Percentiles rank a stretch among this genome's conserved stretches.
Evolutionary conservation across 2,888 invertebrate species (phyloP).

Genomic region (Tachystola acroxantha): DNA sequence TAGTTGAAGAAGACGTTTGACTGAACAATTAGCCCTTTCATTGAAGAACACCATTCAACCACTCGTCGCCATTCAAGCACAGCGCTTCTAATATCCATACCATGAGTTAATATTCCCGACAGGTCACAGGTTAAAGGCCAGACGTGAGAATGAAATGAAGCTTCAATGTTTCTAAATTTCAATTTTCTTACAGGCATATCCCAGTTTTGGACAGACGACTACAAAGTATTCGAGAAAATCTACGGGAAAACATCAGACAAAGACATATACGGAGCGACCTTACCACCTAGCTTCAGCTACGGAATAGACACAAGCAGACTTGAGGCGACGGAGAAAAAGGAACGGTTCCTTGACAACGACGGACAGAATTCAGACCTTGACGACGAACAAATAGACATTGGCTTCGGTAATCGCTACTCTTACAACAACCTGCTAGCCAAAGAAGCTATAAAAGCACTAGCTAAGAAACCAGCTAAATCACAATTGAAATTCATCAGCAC

Average conservation of each 20-base stretch:
- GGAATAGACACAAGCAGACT: slow-evolving; percentile 20
- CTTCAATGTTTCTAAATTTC: no score
- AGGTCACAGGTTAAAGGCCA: no score
- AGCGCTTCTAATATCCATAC: no score
- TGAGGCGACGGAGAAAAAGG: slow-evolving; percentile 47
- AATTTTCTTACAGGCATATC: slow-evolving; percentile 55
- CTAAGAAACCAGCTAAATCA: slow-evolving; percentile 31
- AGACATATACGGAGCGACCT: slow-evolving; percentile 47
- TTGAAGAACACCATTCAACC: no score
- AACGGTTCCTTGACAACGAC: slow-evolving; percentile 18
- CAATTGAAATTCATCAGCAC: slow-evolving; percentile 44
- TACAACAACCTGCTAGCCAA: slow-evolving; percentile 34
- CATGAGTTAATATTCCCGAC: no score
- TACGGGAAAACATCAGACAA: slow-evolving; percentile 67
- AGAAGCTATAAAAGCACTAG: slow-evolving; percentile 17
- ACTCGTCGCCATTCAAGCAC: no score
- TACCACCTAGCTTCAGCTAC: slow-evolving; percentile 39
- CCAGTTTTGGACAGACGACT: slow-evolving; percentile 65
- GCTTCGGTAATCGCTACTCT: slow-evolving; percentile 24
- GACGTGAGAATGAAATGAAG: no score
- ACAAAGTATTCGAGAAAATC: slow-evolving; percentile 58
- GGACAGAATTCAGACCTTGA: slow-evolving; percentile 26
- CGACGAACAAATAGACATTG: slow-evolving; percentile 25
- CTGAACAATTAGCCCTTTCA: no score
- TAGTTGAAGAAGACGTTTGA: no score